These are phyloP conservation scores for Trisateles emortualis DNA, from an alignment of 2,888 invertebrate species.

Conservation along the genomic window DNA sequence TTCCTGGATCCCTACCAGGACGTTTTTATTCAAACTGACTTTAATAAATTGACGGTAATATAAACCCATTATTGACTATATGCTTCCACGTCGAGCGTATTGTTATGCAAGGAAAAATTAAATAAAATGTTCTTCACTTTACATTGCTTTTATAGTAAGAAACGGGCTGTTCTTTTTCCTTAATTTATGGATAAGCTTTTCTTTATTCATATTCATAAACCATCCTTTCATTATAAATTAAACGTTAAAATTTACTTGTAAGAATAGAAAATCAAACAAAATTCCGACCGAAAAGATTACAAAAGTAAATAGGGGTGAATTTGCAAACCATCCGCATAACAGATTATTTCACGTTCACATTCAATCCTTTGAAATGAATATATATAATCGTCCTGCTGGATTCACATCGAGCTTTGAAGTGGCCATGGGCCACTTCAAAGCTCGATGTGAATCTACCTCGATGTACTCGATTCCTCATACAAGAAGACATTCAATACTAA, in stretches of 20 bases:
- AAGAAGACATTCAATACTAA: slow-evolving; percentile 60
- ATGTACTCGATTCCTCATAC: slow-evolving; percentile 36
- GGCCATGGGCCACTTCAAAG: slow-evolving; percentile 48
- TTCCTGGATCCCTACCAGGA: not conserved
- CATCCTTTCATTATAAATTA: slow-evolving; percentile 5
- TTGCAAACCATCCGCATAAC: slow-evolving; percentile 46
- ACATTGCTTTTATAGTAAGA: slow-evolving; percentile 5
- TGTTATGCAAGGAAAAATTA: slow-evolving; percentile 12
- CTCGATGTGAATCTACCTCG: slow-evolving; percentile 41
- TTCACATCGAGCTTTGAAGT: slow-evolving; percentile 46
- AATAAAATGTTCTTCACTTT: slow-evolving; percentile 7
- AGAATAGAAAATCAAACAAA: slow-evolving; percentile 36
- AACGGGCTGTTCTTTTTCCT: not conserved
- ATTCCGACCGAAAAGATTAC: slow-evolving; percentile 23
- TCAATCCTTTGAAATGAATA: slow-evolving; percentile 46
- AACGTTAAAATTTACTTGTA: slow-evolving; percentile 8
- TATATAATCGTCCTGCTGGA: slow-evolving; percentile 45
- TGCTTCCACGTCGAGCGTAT: slow-evolving; percentile 8
- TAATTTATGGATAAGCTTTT: slow-evolving; percentile 24
- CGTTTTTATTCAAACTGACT: not conserved
- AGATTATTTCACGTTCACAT: slow-evolving; percentile 50
- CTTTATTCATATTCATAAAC: slow-evolving; percentile 12
- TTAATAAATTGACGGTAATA: slow-evolving; percentile 5
- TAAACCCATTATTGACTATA: slow-evolving; percentile 12
- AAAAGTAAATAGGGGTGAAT: slow-evolving; percentile 41